Percentiles rank a stretch among this genome's conserved stretches.
These are phyloP conservation scores for Scylla paramamosain DNA, from an alignment of 1,140 invertebrate genomes.

Conservation along the genomic window DNA sequence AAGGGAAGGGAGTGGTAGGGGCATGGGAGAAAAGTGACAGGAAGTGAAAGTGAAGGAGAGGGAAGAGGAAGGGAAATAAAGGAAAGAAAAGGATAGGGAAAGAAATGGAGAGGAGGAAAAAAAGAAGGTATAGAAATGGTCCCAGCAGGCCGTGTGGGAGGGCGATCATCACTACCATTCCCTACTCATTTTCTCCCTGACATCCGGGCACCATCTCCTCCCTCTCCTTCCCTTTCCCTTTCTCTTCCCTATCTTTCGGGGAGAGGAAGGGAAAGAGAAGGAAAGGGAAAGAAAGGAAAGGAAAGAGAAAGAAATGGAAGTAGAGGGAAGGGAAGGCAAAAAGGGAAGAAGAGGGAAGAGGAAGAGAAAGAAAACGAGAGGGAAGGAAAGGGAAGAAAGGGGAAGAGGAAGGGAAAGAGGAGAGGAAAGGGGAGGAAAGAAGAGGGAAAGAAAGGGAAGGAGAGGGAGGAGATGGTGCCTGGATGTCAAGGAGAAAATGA, in stretches of 20 bases:
- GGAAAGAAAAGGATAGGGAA: not conserved
- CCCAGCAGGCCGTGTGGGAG: not conserved
- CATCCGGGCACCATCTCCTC: not conserved
- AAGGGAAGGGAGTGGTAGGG: not conserved
- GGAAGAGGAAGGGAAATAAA: not conserved
- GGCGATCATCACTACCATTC: not conserved
- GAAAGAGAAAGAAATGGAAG: not conserved
- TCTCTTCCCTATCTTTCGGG: not conserved
- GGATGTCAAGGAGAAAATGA: not conserved
- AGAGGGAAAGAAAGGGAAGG: not conserved
- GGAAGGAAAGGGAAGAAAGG: not conserved
- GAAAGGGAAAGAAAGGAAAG: not conserved
- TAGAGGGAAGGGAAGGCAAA: not conserved
- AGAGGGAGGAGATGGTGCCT: not conserved
- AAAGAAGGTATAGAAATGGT: not conserved
- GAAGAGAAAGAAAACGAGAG: not conserved
- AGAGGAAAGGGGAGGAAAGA: not conserved
- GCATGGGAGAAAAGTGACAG: not conserved
- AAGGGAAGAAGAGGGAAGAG: not conserved
- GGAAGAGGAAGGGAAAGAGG: not conserved
- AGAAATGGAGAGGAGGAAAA: not conserved
- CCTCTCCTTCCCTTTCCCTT: not conserved
- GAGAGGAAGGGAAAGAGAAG: not conserved
- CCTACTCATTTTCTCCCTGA: not conserved
- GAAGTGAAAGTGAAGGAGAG: not conserved